Evolutionary conservation across 1,140 invertebrate genomes (phyloP), one percentile per base, ranked within the genome.

Genomic region (Sinella curviseta): DNA sequence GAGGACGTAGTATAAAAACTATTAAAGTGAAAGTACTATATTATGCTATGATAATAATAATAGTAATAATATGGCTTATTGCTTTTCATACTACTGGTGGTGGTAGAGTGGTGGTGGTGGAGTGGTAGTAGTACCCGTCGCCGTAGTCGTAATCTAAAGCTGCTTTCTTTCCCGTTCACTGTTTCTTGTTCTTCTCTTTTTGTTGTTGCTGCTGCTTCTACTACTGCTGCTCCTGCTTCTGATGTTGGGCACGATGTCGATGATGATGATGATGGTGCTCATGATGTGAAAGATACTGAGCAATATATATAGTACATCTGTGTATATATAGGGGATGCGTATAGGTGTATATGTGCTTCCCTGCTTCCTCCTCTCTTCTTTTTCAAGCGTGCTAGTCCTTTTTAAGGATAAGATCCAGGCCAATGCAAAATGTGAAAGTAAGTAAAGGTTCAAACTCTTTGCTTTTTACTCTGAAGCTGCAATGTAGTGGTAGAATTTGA

Each of bases 381-480:
- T 26, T 60, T n/a, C 12, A 14, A 8, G 12, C 12, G 24, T 8
- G 4, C 12, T 60, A 17, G 57, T 60, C 24, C 12, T 17, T 3
- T 12, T 60, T 17, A 60, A 60, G 57, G 12, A 60, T 12, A 26
- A 60, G 57, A 60, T 12, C 24, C 57, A 60, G 57, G 12, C 24
- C n/a, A 33, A 70, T 70, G 65, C 65, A 70, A 70, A 70, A 70
- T 70, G 65, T 30, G 12, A 70, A 70, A 70, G 65, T 70, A 70
- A 70, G 65, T 70, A 70, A 70, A 31, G 65, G 65, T 33, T 70
- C 28, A 65, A 26, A 65, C 26, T n/a, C n/a, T n/a, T n/a, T n/a
- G n/a, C n/a, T n/a, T n/a, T n/a, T n/a, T n/a, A n/a, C n/a, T n/a
- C n/a, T n/a, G n/a, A n/a, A n/a, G n/a, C n/a, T n/a, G n/a, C n/a